A percentile compares a stretch with the other conserved stretches of the same genome.
Conservation (phyloP, 2,113 vertebrate species). For the Glareola pratincola region DNA sequence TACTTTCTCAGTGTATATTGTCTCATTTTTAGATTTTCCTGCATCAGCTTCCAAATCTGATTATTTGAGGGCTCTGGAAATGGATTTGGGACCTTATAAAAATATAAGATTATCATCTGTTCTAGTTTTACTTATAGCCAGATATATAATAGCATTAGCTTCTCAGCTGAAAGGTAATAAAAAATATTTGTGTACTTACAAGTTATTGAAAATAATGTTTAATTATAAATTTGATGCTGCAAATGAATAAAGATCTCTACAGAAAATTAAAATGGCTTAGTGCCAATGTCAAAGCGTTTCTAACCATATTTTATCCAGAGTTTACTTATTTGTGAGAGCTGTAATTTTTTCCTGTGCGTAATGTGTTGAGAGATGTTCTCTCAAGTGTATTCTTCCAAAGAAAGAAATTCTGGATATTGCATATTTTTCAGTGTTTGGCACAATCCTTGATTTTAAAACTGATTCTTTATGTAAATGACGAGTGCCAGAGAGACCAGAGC, state of each 20-base stretch:
- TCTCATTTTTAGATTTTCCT: neutral
- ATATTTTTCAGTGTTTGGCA: neutral
- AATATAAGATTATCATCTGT: neutral
- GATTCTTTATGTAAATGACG: neutral
- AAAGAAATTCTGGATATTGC: neutral
- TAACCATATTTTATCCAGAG: neutral
- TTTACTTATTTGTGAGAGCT: neutral
- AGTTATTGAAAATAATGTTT: neutral
- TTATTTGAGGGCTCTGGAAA: neutral
- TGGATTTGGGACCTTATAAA: neutral
- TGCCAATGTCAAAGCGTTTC: neutral
- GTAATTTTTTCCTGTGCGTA: neutral
- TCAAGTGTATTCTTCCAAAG: neutral
- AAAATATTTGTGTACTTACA: neutral
- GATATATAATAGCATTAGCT: neutral
- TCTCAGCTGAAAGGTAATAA: neutral
- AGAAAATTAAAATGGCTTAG: constrained; percentile 18
- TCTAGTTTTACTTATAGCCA: neutral
- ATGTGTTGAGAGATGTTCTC: neutral
- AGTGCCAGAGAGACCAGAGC: neutral
- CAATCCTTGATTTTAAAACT: neutral
- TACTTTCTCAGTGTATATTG: neutral
- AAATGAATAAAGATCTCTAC: neutral
- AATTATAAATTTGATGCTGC: neutral
- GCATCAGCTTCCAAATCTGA: neutral